These are phyloP conservation scores for Eolophus roseicapilla DNA, from an alignment of 2,113 vertebrate genomes.

Conservation along the genomic window DNA sequence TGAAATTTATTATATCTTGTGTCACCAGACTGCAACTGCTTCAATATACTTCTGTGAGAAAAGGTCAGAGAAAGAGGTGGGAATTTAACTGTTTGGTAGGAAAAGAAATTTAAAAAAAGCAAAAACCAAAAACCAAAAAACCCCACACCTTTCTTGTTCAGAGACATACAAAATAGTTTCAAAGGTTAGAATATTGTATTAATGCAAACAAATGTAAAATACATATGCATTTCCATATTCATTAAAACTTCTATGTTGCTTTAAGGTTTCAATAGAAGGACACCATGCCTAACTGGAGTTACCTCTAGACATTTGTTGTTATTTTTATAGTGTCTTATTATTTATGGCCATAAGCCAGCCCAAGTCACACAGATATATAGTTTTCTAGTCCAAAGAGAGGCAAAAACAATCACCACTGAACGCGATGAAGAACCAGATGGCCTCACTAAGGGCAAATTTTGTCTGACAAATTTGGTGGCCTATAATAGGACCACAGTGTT, in stretches of 20 bases:
- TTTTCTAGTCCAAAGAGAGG: not conserved
- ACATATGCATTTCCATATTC: not conserved
- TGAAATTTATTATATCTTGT: not conserved
- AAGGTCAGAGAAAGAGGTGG: not conserved
- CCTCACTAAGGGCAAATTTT: not conserved
- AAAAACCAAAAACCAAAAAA: accelerated
- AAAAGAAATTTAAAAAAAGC: not conserved
- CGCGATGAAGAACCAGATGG: not conserved
- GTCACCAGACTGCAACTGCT: not conserved
- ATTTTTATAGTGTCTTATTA: not conserved
- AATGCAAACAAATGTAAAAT: not conserved
- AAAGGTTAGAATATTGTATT: not conserved
- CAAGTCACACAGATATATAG: not conserved
- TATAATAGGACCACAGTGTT: not conserved
- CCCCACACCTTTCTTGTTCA: not conserved
- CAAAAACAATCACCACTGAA: not conserved
- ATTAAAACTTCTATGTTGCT: not conserved
- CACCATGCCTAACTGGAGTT: not conserved
- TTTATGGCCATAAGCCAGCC: not conserved
- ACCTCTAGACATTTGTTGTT: not conserved
- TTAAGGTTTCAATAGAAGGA: not conserved
- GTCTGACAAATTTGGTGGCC: not conserved
- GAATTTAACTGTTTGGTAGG: not conserved
- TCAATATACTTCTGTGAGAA: not conserved
- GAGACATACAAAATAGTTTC: not conserved